Conservation (phyloP, 2,113 vertebrate species). For the Vulpes vulpes region DNA sequence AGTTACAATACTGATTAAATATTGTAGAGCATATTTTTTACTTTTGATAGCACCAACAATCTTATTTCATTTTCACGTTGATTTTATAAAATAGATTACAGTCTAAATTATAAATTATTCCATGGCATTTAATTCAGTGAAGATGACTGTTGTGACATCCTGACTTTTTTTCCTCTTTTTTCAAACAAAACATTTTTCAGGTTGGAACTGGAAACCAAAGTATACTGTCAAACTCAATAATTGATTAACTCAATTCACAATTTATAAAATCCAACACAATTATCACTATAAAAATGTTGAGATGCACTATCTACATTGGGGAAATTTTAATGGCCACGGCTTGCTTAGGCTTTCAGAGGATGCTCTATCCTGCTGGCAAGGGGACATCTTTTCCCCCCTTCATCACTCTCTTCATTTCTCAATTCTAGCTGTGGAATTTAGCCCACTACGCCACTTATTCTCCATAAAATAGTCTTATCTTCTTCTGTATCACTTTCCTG, state of each 20-base stretch:
- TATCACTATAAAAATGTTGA: background rate
- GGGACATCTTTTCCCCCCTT: background rate
- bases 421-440: background rate
- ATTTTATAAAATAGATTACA: constrained; percentile 37
- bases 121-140: constrained; percentile 34
- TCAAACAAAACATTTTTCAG: constrained; percentile 54
- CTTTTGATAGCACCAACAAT: constrained; percentile 49
- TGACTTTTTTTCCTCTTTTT: background rate
- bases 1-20: constrained; percentile 44
- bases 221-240: constrained; percentile 13
- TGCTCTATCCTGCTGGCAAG: background rate
- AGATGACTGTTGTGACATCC: background rate
- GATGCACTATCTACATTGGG: background rate
- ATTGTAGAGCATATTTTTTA: background rate
- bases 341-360: background rate
- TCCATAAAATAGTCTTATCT: constrained; percentile 30
- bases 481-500: background rate
- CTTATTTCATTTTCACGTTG: constrained; percentile 8
- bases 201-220: constrained; percentile 39
- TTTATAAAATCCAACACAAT: background rate
- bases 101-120: constrained; percentile 61
- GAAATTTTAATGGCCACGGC: background rate
- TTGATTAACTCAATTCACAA: constrained; percentile 53
- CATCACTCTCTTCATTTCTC: background rate
- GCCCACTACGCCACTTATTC: background rate